These are phyloP conservation scores for Pteria penguin DNA, from an alignment of 2,888 invertebrate genomes.

Conservation along the genomic window DNA sequence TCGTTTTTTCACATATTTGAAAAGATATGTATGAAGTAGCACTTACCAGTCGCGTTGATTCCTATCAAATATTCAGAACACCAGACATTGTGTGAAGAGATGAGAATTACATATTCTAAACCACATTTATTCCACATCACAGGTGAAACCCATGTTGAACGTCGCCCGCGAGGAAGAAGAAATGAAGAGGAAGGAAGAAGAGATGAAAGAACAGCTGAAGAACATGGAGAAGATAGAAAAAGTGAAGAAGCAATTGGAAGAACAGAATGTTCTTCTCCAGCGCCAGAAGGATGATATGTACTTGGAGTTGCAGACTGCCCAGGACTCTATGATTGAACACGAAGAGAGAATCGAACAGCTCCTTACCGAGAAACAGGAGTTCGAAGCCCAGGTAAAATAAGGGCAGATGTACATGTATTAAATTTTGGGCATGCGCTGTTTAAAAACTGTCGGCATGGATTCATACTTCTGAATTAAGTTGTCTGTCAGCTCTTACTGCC, in stretches of 20 bases:
- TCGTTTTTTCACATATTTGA: too few species aligned
- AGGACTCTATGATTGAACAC: slow-evolving; percentile 93
- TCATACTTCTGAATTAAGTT: too few species aligned
- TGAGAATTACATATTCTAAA: background rate
- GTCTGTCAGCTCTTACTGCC: too few species aligned
- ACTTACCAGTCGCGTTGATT: too few species aligned
- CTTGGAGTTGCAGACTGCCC: slow-evolving; percentile 92
- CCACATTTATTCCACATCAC: background rate
- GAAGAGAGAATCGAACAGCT: slow-evolving; percentile 97
- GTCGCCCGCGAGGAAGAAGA: slow-evolving; percentile 99
- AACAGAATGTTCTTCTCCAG: slow-evolving; percentile 93
- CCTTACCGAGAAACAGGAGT: slow-evolving; percentile 96
- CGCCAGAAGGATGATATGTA: slow-evolving; percentile 96
- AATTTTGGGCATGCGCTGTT: too few species aligned
- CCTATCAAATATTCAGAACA: too few species aligned
- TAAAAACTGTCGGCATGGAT: too few species aligned
- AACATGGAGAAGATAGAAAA: slow-evolving; percentile 97
- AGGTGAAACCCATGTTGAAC: slow-evolving; percentile 92
- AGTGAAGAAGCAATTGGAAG: slow-evolving; percentile 97
- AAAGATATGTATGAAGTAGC: too few species aligned
- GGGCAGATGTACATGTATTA: too few species aligned
- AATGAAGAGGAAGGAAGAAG: slow-evolving; percentile 96
- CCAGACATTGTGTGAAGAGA: too few species aligned
- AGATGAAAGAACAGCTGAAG: slow-evolving; percentile 95
- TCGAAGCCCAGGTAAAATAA: slow-evolving; percentile 97